Evolutionary conservation across 2,888 invertebrate genomes (phyloP).

Genomic region (Aelia acuminata): DNA sequence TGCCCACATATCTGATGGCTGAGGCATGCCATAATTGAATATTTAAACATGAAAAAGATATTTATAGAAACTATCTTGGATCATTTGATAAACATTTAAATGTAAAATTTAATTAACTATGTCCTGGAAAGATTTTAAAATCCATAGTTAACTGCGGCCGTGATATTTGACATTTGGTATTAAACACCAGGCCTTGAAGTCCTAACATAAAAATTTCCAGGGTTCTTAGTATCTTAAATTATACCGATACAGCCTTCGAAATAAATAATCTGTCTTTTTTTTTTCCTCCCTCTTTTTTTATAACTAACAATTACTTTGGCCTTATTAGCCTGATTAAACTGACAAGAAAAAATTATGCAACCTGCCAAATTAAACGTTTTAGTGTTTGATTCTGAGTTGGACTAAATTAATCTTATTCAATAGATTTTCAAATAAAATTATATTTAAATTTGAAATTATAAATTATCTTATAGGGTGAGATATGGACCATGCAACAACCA

Average conservation of each 20-base stretch:
- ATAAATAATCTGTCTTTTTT: neutral
- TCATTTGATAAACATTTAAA: neutral
- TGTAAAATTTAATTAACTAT: neutral
- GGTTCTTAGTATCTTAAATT: slow-evolving; percentile 1
- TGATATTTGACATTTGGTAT: slow-evolving; percentile 23
- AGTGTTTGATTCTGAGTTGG: too few relatives aligned
- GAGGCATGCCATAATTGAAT: neutral
- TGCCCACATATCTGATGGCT: neutral
- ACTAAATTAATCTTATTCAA: too few relatives aligned
- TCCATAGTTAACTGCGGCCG: slow-evolving; percentile 2
- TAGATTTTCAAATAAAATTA: too few relatives aligned
- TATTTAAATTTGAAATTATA: too few relatives aligned
- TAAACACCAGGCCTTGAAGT: neutral
- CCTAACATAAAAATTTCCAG: slow-evolving; percentile 9
- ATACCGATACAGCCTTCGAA: neutral
- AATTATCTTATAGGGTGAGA: too few relatives aligned
- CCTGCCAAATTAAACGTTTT: too few relatives aligned
- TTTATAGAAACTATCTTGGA: neutral
- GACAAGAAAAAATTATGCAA: too few relatives aligned
- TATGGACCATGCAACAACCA: too few relatives aligned
- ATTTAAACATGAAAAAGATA: neutral
- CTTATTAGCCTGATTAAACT: neutral
- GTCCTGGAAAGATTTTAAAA: neutral
- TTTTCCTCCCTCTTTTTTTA: too few relatives aligned
- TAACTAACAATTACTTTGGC: neutral